Evolutionary conservation across 2,888 invertebrate species (phyloP).

Genomic region (Drosophila emarginata): DNA sequence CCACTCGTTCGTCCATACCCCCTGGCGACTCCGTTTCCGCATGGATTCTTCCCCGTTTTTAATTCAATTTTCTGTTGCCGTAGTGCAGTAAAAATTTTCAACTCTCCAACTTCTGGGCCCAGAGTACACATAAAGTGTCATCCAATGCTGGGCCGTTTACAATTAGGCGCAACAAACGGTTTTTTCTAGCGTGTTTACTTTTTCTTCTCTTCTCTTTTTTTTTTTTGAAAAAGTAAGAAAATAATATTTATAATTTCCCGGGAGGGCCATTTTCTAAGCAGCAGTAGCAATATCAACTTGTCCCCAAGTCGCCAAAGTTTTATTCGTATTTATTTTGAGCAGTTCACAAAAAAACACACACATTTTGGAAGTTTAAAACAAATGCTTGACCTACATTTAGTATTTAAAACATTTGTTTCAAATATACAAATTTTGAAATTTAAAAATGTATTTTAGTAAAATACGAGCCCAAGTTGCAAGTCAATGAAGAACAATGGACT

Average conservation of each 20-base stretch:
- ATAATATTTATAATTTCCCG: conserved; percentile 70
- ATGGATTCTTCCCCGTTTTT: conserved; percentile 38
- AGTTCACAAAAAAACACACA: conserved; percentile 11
- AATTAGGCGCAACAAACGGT: conserved; percentile 67
- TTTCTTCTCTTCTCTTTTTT: conserved; percentile 22
- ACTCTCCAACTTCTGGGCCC: conserved; percentile 34
- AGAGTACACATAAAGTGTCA: conserved; percentile 68
- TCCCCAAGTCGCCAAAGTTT: conserved; percentile 44
- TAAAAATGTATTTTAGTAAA: no score
- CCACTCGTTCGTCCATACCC: conserved; percentile 48
- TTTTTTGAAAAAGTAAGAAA: conserved; percentile 21
- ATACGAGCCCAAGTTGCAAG: no score
- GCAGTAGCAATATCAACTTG: conserved; percentile 22
- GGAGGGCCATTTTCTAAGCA: conserved; percentile 60
- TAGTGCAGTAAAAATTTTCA: conserved; percentile 53
- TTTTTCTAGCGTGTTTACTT: conserved; percentile 34
- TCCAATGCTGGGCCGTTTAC: conserved; percentile 56
- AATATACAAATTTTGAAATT: no score
- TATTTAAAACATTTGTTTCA: not conserved
- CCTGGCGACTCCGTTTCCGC: conserved; percentile 48
- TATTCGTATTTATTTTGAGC: conserved; percentile 54
- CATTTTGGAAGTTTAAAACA: conserved; percentile 9
- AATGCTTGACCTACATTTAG: conserved; percentile 7
- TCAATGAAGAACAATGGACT: no score
- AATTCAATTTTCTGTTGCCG: conserved; percentile 64